Evolutionary conservation across 2,113 vertebrate species (phyloP), one percentile per base, ranked within the genome.

Genomic region (Zapornia atra): DNA sequence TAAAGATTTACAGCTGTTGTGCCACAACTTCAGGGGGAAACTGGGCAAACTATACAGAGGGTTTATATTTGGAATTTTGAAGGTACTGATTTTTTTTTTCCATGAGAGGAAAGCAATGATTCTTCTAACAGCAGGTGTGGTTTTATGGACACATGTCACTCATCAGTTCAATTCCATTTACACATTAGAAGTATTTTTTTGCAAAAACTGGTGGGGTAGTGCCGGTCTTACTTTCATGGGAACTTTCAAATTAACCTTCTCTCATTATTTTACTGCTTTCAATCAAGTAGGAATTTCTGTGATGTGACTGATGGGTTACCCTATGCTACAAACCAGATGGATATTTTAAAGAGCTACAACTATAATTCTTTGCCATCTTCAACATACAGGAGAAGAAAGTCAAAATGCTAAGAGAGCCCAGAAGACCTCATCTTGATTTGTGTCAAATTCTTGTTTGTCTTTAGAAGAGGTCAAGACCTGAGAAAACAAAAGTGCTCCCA

Each of bases 391-490:
- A 98, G 97, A 97, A 94, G 97, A 95, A 97, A 97, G 92, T 76
- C 78, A 92, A 88, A 91, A 80, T 50, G 88, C 12, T 38, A 88
- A 88, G 31, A n/a, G 40, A 88, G 64, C 25, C 61, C 64, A 94
- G 72, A 92, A 86, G 77, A 97, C 87, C 34, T 92, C 84, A 88
- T 46, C 95, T 96, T 97, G 96, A 98, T 98, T 96, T 96, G 94
- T 50, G 88, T 40, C 7, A 80, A 96, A 91, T 69, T 77, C 76
- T 92, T 96, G 70, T 93, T 95, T 96, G 80, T 71, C 93, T 97
- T 97, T 84, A 96, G 98, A 97, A 97, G 94, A 96, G 97, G 97
- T 98, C 98, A 98, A 97, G 97, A 96, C 87, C 75, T 88, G 33
- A 46, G 29, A 94, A 96, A 95, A 96, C 16, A 94, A 38, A 91